phyloP scores from a whole-genome alignment of 2,888 invertebrate genomes.

The Campaea margaritaria region DNA sequence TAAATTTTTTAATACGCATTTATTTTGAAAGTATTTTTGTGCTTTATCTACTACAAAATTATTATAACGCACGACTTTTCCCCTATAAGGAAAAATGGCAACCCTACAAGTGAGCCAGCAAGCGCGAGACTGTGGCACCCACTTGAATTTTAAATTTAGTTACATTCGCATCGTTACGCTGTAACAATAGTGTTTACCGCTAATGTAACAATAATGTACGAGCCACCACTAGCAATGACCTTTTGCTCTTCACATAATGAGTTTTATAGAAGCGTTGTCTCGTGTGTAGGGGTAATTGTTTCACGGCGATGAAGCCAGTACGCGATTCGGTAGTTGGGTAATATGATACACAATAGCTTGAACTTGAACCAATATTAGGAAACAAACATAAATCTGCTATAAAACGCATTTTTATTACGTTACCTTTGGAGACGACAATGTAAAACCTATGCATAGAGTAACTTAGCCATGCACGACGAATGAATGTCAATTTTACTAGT shows the following conservation, averaged over 20 bases:
- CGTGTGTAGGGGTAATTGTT: slow-evolving; percentile 16
- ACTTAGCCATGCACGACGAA: too few relatives aligned
- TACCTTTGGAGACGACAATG: too few relatives aligned
- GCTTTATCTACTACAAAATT: too few relatives aligned
- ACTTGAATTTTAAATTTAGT: slow-evolving; percentile 63
- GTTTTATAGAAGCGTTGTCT: slow-evolving; percentile 16
- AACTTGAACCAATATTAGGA: slow-evolving; percentile 5
- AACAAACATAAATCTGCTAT: background rate
- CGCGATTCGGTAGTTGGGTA: slow-evolving; percentile 6
- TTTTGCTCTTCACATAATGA: slow-evolving; percentile 35
- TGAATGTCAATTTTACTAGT: too few relatives aligned
- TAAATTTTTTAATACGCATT: too few relatives aligned
- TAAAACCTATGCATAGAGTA: too few relatives aligned
- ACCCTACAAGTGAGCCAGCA: slow-evolving; percentile 26
- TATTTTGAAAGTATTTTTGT: too few relatives aligned
- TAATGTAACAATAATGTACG: slow-evolving; percentile 41
- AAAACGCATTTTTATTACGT: background rate
- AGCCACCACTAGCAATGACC: slow-evolving; percentile 31
- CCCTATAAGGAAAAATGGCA: slow-evolving; percentile 4
- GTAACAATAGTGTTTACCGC: slow-evolving; percentile 42
- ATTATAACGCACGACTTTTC: background rate
- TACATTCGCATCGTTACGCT: slow-evolving; percentile 35
- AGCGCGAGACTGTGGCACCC: slow-evolving; percentile 44
- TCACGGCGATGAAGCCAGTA: slow-evolving; percentile 6
- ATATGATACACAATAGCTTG: background rate